phyloP scores from a whole-genome alignment of 37 sponge, comb jelly and placozoan genomes.

The Cladorhizidae sp. region DNA sequence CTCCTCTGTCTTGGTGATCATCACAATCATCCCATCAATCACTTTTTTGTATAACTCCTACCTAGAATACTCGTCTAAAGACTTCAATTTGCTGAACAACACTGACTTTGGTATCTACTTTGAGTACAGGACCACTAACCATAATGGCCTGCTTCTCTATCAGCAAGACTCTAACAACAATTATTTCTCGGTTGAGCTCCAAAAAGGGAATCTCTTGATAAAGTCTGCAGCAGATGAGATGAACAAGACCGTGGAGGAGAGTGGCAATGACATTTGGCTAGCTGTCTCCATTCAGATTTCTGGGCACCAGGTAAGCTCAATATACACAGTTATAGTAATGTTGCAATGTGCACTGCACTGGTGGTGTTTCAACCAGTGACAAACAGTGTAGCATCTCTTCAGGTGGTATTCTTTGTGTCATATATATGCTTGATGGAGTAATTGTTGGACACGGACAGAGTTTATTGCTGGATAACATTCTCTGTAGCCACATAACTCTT shows the following conservation, averaged over 20 bases:
- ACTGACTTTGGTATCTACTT: conserved; percentile 15
- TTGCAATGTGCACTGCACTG: background rate
- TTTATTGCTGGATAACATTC: too few species aligned
- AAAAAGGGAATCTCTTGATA: background rate
- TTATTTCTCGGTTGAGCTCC: background rate
- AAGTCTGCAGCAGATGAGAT: background rate
- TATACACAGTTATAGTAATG: background rate
- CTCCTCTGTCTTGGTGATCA: conserved; percentile 18
- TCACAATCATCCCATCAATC: conserved; percentile 32
- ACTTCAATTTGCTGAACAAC: background rate
- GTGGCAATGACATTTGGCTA: conserved; percentile 20
- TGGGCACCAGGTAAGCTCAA: background rate
- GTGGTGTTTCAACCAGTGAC: too few species aligned
- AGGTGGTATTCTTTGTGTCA: too few species aligned
- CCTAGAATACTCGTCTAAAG: conserved; percentile 18
- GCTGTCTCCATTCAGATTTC: conserved; percentile 13
- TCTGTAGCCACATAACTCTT: too few species aligned
- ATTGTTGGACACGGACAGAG: too few species aligned
- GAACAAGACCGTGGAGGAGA: background rate
- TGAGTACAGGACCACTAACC: conserved; percentile 25
- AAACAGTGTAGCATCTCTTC: too few species aligned
- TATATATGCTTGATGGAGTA: too few species aligned
- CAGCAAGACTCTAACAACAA: conserved; percentile 3
- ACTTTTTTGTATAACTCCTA: conserved; percentile 40
- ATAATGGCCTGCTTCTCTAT: conserved; percentile 37